A percentile compares a stretch with the other conserved stretches of the same genome.
Conservation (phyloP, 2,113 vertebrate genomes). For the Rhegmatorhina hoffmannsi region DNA sequence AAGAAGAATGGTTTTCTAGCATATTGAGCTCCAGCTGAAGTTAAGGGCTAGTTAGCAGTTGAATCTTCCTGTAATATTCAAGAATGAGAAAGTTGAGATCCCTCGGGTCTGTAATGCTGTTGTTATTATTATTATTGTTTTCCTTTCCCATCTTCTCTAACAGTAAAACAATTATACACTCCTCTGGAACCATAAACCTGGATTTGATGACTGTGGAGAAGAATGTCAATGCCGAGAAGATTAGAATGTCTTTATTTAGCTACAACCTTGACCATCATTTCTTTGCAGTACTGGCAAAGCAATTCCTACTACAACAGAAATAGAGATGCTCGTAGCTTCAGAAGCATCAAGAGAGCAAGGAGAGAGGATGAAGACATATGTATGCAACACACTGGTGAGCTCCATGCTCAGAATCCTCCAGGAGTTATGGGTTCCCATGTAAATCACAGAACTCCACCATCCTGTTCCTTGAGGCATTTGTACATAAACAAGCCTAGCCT, state of each 20-base stretch:
- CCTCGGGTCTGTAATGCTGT: neutral
- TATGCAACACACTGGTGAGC: neutral
- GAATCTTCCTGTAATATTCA: neutral
- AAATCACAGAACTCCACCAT: rapidly evolving
- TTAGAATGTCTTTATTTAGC: neutral
- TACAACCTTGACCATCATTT: neutral
- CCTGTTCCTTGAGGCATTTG: neutral
- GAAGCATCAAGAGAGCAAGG: neutral
- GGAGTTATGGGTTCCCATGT: neutral
- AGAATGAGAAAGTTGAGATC: neutral
- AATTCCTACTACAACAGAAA: neutral
- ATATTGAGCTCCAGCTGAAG: neutral
- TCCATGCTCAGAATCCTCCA: neutral
- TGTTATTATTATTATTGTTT: neutral
- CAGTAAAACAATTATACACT: rapidly evolving
- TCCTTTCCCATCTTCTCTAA: neutral
- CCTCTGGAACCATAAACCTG: neutral
- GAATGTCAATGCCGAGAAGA: neutral
- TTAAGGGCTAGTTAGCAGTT: neutral
- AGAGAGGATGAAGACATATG: neutral
- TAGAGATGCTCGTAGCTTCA: neutral
- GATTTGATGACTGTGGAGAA: neutral
- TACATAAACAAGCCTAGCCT: neutral
- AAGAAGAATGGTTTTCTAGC: neutral
- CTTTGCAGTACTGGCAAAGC: rapidly evolving